These are phyloP conservation scores for Abrostola triplasia DNA, from an alignment of 2,888 invertebrate species.

Conservation along the genomic window DNA sequence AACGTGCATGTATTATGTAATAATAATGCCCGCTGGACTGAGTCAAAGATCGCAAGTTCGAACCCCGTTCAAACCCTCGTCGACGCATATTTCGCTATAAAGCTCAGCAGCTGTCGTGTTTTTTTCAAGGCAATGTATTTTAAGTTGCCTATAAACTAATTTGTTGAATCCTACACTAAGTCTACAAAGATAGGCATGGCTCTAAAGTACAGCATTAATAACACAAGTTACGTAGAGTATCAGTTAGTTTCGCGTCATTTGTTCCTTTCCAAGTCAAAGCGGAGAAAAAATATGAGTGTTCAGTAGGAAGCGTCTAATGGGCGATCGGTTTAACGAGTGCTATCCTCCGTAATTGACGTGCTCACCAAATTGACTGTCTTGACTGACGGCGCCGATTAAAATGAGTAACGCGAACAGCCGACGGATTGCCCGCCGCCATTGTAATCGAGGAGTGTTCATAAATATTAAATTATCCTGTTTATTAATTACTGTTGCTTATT, in stretches of 20 bases:
- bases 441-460: slow-evolving; percentile 32
- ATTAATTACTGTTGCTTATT: slow-evolving; percentile 7
- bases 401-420: slow-evolving; percentile 31
- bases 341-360: slow-evolving; percentile 49
- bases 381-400: slow-evolving; percentile 46
- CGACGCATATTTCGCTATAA: too few species aligned
- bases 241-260: not conserved
- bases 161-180: too few species aligned
- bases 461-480: slow-evolving; percentile 31
- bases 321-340: slow-evolving; percentile 39
- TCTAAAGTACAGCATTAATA: too few species aligned
- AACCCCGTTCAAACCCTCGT: too few species aligned
- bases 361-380: slow-evolving; percentile 44
- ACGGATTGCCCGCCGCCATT: slow-evolving; percentile 21
- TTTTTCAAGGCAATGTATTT: too few species aligned
- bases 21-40: too few species aligned
- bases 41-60: too few species aligned
- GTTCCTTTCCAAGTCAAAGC: slow-evolving; percentile 2
- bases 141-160: too few species aligned
- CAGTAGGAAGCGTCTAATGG: slow-evolving; percentile 26
- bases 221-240: not conserved
- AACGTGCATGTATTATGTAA: too few species aligned
- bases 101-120: too few species aligned
- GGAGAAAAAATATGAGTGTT: slow-evolving; percentile 17
- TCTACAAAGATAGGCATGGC: too few species aligned